phyloP scores from a whole-genome alignment of 1,140 invertebrate genomes.

The Schlechtendalia chinensis region DNA sequence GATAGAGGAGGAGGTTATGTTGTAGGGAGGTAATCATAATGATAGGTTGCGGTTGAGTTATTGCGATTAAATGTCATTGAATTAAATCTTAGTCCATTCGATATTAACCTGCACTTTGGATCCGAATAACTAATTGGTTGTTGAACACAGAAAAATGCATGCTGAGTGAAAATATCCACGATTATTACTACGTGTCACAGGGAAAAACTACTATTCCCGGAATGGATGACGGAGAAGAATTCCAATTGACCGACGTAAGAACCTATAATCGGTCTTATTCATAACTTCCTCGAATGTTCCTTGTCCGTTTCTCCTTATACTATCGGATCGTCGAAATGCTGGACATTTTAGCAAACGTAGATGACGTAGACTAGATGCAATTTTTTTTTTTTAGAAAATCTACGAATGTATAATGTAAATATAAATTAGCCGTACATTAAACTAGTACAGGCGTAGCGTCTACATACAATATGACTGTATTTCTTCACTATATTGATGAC shows the following conservation, averaged over 20 bases:
- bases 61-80: background rate
- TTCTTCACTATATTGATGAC: background rate
- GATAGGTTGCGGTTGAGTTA: background rate
- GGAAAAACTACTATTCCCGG: conserved; percentile 94
- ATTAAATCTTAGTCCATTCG: conserved; percentile 17
- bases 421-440: conserved; percentile 23
- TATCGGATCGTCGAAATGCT: background rate
- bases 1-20: background rate
- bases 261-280: conserved; percentile 40
- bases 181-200: conserved; percentile 94
- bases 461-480: background rate
- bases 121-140: conserved; percentile 38
- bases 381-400: conserved; percentile 31
- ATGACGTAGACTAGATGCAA: conserved; percentile 25
- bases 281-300: background rate
- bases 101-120: background rate
- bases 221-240: conserved; percentile 96
- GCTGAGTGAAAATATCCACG: conserved; percentile 80
- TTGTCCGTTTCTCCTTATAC: conserved; percentile 5
- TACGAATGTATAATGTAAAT: conserved; percentile 9
- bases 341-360: conserved; percentile 18
- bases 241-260: conserved; percentile 87
- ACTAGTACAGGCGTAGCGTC: conserved; percentile 25
- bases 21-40: background rate
- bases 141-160: conserved; percentile 69